Base-by-base conservation (phyloP, 2,888 invertebrate species). In the Cosmia pyralina region DNA sequence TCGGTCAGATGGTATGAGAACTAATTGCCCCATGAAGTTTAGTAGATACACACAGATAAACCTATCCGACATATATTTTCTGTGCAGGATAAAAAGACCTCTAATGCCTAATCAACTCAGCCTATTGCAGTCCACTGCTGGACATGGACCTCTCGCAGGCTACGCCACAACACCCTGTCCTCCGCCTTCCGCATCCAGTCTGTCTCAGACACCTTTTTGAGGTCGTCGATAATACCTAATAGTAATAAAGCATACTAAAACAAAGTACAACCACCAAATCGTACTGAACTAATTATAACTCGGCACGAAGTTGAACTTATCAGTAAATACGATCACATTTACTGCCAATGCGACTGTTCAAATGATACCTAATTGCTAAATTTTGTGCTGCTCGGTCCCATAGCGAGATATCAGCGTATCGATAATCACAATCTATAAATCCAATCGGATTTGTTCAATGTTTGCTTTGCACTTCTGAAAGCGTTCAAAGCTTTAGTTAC, bases 281-380 rank as follows among this genome's bases (percentile, higher is more conserved):
- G 38, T 38, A 78, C 19, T 41, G 8, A 59, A 72, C 55, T 57
- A 83, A 83, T 79, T 64, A 79, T 59, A 57, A 79, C 66, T 52
- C 34, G 10, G 57, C 84, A 75, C 81, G 81, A 68, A 68, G 60
- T 75, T 46, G 38, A 65, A 76, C 15, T 81, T 82, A 83, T 83
- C 83, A 70, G 73, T 59, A 69, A 67, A 76, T 76, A 65, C 69
- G 44, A 83, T 83, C 83, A 50, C 69, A 73, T 74, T 73, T 44
- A 52, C 83, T 68, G 69, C 84, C 81, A 74, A 80, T 75, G 50
- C 48, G 57, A 69, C 59, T 73, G 66, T 80, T 70, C 44, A 69
- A 78, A 82, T 78, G 62, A 79, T 69, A 79, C 46, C 68, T 84
- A 84, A 80, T 80, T 80, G 69, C 84, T 50, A 84, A 84, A 81